Base-by-base conservation (phyloP, 1,140 invertebrate genomes). In the Cyrtorhinus lividipennis region DNA sequence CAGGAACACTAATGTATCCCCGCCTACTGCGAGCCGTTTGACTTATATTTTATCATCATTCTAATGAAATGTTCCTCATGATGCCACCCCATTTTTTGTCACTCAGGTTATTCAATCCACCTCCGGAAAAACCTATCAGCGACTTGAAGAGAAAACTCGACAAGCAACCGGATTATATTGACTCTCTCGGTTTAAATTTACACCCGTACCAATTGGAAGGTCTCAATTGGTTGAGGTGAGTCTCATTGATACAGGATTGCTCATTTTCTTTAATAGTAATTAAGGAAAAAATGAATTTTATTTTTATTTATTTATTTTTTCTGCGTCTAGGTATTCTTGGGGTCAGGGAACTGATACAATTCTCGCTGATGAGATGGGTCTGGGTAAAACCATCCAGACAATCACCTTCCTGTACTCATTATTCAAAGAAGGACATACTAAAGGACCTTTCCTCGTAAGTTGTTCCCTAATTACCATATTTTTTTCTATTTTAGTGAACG, bases 301-400 rank as follows among this genome's bases (percentile, higher is more conserved):
- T n/a, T n/a, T n/a, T n/a, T n/a, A n/a, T n/a, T n/a, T n/a, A n/a
- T n/a, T 38, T 38, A 38, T 38, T 38, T 5, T 38, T 5, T 38
- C 5, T 38, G 30, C 30, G 30, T 38, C 15, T 38, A 81, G 92
- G 48, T 98, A 95, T 74, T 98, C 95, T 0, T 99, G 95, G 95
- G 87, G 89, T 1, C 90, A 98, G 73, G 87, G 85, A 27, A 98
- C 93, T 25, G 95, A 99, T 71, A 99, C 96, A 12, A 99, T 99
- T 71, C 77, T 99, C 2, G 97, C 97, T 59, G 88, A 99, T 74
- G 97, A 99, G 77, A 99, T 99, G 96, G 96, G 97, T 82, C 80
- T 99, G 10, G 97, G 96, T 58, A 99, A 99, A 82, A 99, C 96
- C 1, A 98, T 99, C 65, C 96, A 99, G 73, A 98, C 96, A 0